Base-by-base conservation (phyloP, 2,797 vertebrate species). In the Lepilemur ruficaudatus region DNA sequence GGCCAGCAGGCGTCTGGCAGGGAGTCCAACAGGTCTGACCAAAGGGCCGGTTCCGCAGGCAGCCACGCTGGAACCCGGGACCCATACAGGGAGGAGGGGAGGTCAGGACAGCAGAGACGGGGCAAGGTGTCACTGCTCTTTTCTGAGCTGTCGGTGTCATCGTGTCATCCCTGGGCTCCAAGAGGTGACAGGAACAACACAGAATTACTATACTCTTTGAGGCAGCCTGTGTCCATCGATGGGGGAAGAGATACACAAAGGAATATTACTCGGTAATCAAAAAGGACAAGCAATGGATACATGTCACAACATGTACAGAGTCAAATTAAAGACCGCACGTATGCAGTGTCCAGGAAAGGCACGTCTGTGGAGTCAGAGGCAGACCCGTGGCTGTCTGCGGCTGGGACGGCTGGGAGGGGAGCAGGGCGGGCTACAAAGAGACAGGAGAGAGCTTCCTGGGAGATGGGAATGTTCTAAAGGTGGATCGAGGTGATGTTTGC, bases 291-390 rank as follows among this genome's bases (percentile, higher is more conserved):
- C 1, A 28, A 8, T 9, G 11, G 20, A n/a, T 13, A 50, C 5
- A 30, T 12, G 18, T 9, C 0, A 28, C 35, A 59, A 55, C 5
- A 1, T 7, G 8, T 14, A 1, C 4, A 5, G 15, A 32, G 17
- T 59, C 41, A 2, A 55, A 20, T 17, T 4, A 32, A 83, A 69
- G 23, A 46, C 55, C 57, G 14, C 23, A 1, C 2, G 32, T 1
- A 38, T 1, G 72, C 46, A 30, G 20, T 8, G 46, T 15, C 50
- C 50, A 1, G 83, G 17, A 61, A 59, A 57, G 28, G 59, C 59
- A 61, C 67, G 28, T 25, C 73, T 4, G 11, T 8, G 12, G 55
- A 22, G 32, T 32, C 55, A 55, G 59, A 52, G 73, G 48, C 50
- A 35, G 28, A 22, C 63, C n/a, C 0, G 6, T 5, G 43, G 63